phyloP scores from a whole-genome alignment of 2,888 invertebrate species.

The Lochmaea capreae region DNA sequence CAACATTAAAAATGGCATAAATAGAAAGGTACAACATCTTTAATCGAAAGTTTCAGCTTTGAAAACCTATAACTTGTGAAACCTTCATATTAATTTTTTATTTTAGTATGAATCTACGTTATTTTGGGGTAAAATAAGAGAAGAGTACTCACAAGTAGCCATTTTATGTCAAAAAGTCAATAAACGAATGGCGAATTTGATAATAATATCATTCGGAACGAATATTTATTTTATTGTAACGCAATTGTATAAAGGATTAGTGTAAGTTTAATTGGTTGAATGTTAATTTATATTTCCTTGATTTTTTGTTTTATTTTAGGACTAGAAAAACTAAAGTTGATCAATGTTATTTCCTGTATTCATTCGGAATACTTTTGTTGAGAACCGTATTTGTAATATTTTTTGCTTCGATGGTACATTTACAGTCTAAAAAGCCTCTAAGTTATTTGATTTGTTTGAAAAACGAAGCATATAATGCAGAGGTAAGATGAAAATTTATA shows the following conservation, averaged over 20 bases:
- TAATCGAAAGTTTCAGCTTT: neutral
- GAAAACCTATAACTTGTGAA: too few species aligned
- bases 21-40: slow-evolving; percentile 25
- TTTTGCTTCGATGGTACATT: slow-evolving; percentile 24
- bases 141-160: slow-evolving; percentile 27
- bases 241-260: slow-evolving; percentile 38
- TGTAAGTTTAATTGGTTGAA: slow-evolving; percentile 23
- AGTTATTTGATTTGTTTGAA: slow-evolving; percentile 22
- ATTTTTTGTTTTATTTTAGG: slow-evolving; percentile 17
- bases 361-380: slow-evolving; percentile 29
- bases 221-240: slow-evolving; percentile 36
- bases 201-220: slow-evolving; percentile 34
- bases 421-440: slow-evolving; percentile 27
- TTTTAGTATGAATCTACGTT: slow-evolving; percentile 21
- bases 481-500: slow-evolving; percentile 15
- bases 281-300: too few species aligned
- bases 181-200: slow-evolving; percentile 22
- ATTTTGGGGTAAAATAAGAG: slow-evolving; percentile 34
- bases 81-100: neutral
- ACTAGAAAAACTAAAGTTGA: slow-evolving; percentile 23
- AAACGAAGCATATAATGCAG: slow-evolving; percentile 25
- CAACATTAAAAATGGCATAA: slow-evolving; percentile 23
- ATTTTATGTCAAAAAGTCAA: slow-evolving; percentile 36
- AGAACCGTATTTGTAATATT: slow-evolving; percentile 27
- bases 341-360: slow-evolving; percentile 35